Percentiles rank a stretch among this genome's conserved stretches.
Conservation (phyloP, 2,888 invertebrate genomes). For the Ametastegia equiseti region DNA sequence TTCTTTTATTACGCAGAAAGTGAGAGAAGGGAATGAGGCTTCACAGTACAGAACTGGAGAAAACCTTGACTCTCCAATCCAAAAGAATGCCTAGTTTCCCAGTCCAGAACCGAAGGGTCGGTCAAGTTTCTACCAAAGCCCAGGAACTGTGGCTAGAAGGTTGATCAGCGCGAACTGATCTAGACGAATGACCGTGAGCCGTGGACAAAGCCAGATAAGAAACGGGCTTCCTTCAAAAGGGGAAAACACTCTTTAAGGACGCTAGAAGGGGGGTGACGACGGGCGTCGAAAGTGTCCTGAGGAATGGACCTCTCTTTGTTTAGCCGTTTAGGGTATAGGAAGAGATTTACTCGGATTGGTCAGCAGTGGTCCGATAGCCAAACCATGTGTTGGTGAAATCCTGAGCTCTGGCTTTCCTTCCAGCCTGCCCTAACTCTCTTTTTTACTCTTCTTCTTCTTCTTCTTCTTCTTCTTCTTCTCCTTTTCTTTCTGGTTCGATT, state of each 20-base stretch:
- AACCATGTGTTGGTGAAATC: slow-evolving; percentile 28
- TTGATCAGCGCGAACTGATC: slow-evolving; percentile 62
- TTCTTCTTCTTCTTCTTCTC: slow-evolving; percentile 52
- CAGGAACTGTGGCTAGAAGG: slow-evolving; percentile 41
- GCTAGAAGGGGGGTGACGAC: background rate
- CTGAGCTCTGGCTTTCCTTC: slow-evolving; percentile 57
- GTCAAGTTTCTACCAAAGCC: slow-evolving; percentile 31
- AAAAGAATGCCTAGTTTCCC: background rate
- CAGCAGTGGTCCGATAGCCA: slow-evolving; percentile 53
- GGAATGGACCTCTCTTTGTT: slow-evolving; percentile 75
- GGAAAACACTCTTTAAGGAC: slow-evolving; percentile 8
- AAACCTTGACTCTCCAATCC: background rate
- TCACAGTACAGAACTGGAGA: background rate
- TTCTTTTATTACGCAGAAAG: slow-evolving; percentile 71
- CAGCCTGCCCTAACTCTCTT: slow-evolving; percentile 50
- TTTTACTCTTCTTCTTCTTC: slow-evolving; percentile 52
- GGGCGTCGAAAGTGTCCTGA: slow-evolving; percentile 50
- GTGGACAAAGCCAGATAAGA: slow-evolving; percentile 74
- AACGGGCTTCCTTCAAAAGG: slow-evolving; percentile 21
- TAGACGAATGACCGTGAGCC: slow-evolving; percentile 73
- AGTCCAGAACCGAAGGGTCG: slow-evolving; percentile 31
- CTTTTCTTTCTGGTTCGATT: slow-evolving; percentile 50
- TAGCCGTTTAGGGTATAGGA: slow-evolving; percentile 74
- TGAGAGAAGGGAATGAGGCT: background rate
- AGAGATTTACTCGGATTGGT: slow-evolving; percentile 75